These are phyloP conservation scores for Montipora cactus DNA, from an alignment of 64 coral and sea anemone species.

Conservation along the genomic window DNA sequence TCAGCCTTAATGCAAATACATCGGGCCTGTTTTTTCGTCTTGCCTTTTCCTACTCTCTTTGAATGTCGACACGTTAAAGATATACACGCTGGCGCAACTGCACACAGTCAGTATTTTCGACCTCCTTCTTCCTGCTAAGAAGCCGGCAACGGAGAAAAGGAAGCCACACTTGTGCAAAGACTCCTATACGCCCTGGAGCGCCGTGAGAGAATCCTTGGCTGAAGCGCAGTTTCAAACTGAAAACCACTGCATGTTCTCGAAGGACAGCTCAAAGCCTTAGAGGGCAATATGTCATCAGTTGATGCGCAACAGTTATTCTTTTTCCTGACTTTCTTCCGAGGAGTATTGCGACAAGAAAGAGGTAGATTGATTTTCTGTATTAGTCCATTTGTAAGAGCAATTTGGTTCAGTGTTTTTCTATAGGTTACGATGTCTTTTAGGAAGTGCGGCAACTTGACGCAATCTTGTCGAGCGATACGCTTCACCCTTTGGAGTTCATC, in stretches of 20 bases:
- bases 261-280: slow-evolving; percentile 49
- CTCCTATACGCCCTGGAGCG: slow-evolving; percentile 11
- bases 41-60: background rate
- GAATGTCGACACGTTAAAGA: background rate
- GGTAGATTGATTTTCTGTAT: slow-evolving; percentile 60
- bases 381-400: slow-evolving; percentile 69
- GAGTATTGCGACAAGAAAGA: slow-evolving; percentile 24
- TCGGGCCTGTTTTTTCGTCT: background rate
- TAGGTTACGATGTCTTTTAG: slow-evolving; percentile 64
- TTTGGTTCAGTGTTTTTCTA: slow-evolving; percentile 66
- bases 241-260: slow-evolving; percentile 1
- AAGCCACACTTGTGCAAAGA: slow-evolving; percentile 33
- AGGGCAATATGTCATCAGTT: slow-evolving; percentile 6
- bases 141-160: slow-evolving; percentile 7
- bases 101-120: background rate
- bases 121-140: background rate
- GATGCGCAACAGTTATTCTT: slow-evolving; percentile 14
- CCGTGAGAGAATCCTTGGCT: slow-evolving; percentile 13
- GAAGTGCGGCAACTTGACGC: slow-evolving; percentile 75
- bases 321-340: slow-evolving; percentile 40
- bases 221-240: background rate
- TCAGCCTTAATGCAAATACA: background rate
- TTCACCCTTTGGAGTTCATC: slow-evolving; percentile 74
- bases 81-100: background rate
- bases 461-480: slow-evolving; percentile 71